A percentile compares a stretch with the other conserved stretches of the same genome.
Evolutionary conservation across 2,113 vertebrate species (phyloP).

Genomic region (Thymallus thymallus): DNA sequence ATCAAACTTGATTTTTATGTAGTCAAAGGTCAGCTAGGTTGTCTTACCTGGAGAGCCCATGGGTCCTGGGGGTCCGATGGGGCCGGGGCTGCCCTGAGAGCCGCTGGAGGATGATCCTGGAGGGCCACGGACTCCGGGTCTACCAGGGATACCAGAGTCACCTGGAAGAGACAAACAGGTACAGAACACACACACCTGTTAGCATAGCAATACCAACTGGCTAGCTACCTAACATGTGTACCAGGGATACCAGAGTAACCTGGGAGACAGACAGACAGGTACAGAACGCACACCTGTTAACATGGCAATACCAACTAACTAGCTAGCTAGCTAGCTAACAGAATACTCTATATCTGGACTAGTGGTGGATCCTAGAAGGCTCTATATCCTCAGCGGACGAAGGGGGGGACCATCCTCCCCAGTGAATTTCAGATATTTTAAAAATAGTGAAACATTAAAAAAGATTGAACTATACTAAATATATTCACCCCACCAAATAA

Average conservation of each 20-base stretch:
- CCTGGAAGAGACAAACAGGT: constrained; percentile 64
- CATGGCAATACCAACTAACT: constrained; percentile 5
- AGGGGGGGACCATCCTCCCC: too few species aligned
- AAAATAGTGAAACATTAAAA: too few species aligned
- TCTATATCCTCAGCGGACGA: too few species aligned
- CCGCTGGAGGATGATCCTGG: constrained; percentile 74
- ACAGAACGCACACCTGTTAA: not conserved
- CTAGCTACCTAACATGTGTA: not conserved
- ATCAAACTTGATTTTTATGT: too few species aligned
- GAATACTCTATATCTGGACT: not conserved
- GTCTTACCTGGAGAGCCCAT: constrained; percentile 81
- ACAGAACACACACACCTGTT: not conserved
- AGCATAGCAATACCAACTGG: not conserved
- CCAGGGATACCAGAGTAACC: too few species aligned
- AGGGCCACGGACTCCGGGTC: constrained; percentile 73
- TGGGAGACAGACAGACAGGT: too few species aligned
- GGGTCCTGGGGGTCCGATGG: constrained; percentile 74
- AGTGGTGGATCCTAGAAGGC: too few species aligned
- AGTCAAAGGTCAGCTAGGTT: not conserved
- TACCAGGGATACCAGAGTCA: constrained; percentile 78
- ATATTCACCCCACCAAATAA: too few species aligned
- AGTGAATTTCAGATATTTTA: not conserved
- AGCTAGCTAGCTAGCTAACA: too few species aligned
- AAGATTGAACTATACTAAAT: too few species aligned
- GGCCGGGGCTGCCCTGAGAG: constrained; percentile 72